Evolutionary conservation across 2,797 vertebrate species (phyloP), one percentile per base, ranked within the genome.

Genomic region (Astyanax mexicanus): DNA sequence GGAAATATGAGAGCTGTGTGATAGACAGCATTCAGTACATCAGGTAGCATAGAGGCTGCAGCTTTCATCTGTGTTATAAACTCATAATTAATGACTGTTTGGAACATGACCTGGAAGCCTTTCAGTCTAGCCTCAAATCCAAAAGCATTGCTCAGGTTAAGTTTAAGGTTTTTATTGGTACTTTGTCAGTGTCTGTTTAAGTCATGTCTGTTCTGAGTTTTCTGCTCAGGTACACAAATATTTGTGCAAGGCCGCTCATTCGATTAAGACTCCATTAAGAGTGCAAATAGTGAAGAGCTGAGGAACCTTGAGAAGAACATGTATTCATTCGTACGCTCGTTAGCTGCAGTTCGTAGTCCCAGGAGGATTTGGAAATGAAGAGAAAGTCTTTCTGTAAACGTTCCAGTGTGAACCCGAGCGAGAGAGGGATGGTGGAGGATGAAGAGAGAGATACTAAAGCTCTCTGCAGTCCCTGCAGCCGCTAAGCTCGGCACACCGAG

Each of bases 391-490:
- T 60, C 29, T 27, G 23, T 51, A 51, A 29, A 21, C 49, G 17
- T 42, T 54, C n/a, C 8, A 69, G 6, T 21, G 38, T 58, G 35
- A 13, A 55, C 13, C 29, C 17, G 17, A 17, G 15, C 9, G 29
- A 35, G 25, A 27, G 13, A 72, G 17, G 11, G 52, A 44, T 45
- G 13, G 52, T 8, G 40, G 62, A 45, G 23, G 69, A 40, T n/a
- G 45, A 10, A 38, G 60, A 37, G 57, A 66, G 62, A 70, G 81
- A 81, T 80, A 77, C 70, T 81, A 86, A 86, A 86, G 84, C 15
- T 81, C 72, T 84, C 67, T 84, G 78, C 84, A 76, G 77, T 72
- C 58, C 74, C 72, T 29, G 32, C 81, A 69, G 80, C 40, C 25
- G 62, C 79, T 51, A 17, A 40, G 38, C 42, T 80, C n/a, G 21